A percentile compares a stretch with the other conserved stretches of the same genome.
phyloP scores from a whole-genome alignment of 1,140 invertebrate genomes.

The Periplaneta americana region DNA sequence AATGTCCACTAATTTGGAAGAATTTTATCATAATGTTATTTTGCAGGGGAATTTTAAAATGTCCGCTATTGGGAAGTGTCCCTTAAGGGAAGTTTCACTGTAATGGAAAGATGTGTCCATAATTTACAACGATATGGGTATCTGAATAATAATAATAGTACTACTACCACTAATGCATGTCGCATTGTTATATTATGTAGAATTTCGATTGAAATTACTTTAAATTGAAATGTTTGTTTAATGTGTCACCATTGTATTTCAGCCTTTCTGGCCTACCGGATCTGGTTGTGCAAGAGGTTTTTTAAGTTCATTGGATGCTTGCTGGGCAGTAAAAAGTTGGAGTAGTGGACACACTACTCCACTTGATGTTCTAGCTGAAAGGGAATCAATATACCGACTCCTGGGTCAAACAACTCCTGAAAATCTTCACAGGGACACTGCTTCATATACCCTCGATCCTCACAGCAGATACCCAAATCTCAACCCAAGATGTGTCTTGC shows the following conservation, averaged over 20 bases:
- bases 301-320: conserved; percentile 90
- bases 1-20: no score
- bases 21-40: no score
- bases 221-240: no score
- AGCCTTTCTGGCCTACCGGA: conserved; percentile 98
- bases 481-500: conserved; percentile 53
- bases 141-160: no score
- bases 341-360: conserved; percentile 59
- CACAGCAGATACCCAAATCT: conserved; percentile 68
- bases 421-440: conserved; percentile 86
- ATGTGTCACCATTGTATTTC: conserved; percentile 29
- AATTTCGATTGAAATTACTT: no score
- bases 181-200: no score
- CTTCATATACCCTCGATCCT: conserved; percentile 86
- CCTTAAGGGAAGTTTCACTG: no score
- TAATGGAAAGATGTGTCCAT: no score
- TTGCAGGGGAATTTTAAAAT: no score
- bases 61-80: no score
- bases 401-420: conserved; percentile 94
- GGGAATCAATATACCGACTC: conserved; percentile 89
- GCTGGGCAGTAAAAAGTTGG: conserved; percentile 90
- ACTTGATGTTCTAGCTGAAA: conserved; percentile 82
- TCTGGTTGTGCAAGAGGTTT: conserved; percentile 97
- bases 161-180: no score
- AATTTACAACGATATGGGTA: no score